Base-by-base conservation (phyloP, 2,888 invertebrate species). In the Arenicola marina region DNA sequence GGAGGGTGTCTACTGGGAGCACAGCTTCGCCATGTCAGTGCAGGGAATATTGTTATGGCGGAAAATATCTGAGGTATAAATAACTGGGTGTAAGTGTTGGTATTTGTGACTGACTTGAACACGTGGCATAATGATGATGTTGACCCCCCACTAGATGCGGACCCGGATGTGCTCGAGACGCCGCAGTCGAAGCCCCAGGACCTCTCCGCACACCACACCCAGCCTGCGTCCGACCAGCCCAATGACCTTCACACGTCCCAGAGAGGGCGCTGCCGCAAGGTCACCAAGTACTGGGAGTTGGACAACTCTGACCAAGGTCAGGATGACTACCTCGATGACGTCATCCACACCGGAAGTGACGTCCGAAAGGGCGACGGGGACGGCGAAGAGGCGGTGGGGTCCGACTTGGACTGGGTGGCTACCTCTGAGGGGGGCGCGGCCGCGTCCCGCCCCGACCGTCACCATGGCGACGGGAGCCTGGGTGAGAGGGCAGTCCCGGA, bases 251-350 rank as follows among this genome's bases (percentile, higher is more conserved):
- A 60, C 18, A 51, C 59, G 2, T 65, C 65, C 4, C 58, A 46
- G 43, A 32, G 65, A 33, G 65, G 65, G 1, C 56, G 65, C 29
- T 38, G 48, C 48, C 29, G 61, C 18, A 62, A 48, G 15, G 65
- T 61, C 44, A 61, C 58, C 29, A 65, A 62, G 51, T 57, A 64
- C 28, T 65, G 65, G 65, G 61, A 64, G 51, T 33, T 64, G 64
- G 61, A 64, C 29, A 45, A 48, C 15, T 11, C 24, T 4, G 58
- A 55, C 26, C 38, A 53, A 29, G 31, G 15, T 26, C 28, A 18
- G n/a, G 33, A 44, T 32, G 28, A 15, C 53, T 43, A 11, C 43
- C 18, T 43, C 43, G 11, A 53, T 18, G 43, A 15, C 15, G 51
- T 51, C 29, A 29, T n/a, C n/a, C n/a, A 28, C 31, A 21, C 51